phyloP scores from a whole-genome alignment of 2,888 invertebrate species.

The Acrocyrtus sp. region DNA sequence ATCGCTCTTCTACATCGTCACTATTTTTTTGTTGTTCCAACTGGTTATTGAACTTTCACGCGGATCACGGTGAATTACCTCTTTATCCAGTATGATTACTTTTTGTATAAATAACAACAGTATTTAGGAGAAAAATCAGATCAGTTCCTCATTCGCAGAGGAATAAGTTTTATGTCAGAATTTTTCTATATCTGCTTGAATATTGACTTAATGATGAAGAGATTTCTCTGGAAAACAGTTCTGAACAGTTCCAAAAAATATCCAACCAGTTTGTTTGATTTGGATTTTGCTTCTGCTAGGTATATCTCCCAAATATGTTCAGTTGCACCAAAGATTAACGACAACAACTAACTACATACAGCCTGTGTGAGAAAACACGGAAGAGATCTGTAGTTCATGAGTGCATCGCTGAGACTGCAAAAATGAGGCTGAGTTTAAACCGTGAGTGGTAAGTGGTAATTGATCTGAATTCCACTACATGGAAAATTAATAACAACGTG shows the following conservation, averaged over 20 bases:
- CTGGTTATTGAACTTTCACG: conserved; percentile 47
- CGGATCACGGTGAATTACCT: conserved; percentile 14
- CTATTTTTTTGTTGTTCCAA: conserved; percentile 32
- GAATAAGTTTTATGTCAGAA: too few relatives aligned
- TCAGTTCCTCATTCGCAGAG: conserved; percentile 17
- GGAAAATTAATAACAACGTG: conserved; percentile 19
- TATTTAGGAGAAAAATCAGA: conserved; percentile 5
- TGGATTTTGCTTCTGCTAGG: too few relatives aligned
- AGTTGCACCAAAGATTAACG: too few relatives aligned
- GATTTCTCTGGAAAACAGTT: too few relatives aligned
- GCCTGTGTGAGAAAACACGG: too few relatives aligned
- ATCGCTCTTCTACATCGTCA: conserved; percentile 26
- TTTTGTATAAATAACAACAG: background rate
- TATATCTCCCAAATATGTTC: too few relatives aligned
- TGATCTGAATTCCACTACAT: background rate
- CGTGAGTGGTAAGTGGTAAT: background rate
- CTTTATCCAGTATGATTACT: background rate
- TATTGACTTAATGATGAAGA: too few relatives aligned
- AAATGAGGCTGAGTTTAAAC: conserved; percentile 10
- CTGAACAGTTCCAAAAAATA: too few relatives aligned
- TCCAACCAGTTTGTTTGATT: too few relatives aligned
- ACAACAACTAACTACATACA: too few relatives aligned
- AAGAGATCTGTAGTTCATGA: conserved; percentile 17
- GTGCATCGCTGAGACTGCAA: background rate
- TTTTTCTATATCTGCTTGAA: too few relatives aligned